Evolutionary conservation across 1,140 invertebrate genomes (phyloP), one percentile per base, ranked within the genome.

Genomic region (Lasioglossum baleicum): DNA sequence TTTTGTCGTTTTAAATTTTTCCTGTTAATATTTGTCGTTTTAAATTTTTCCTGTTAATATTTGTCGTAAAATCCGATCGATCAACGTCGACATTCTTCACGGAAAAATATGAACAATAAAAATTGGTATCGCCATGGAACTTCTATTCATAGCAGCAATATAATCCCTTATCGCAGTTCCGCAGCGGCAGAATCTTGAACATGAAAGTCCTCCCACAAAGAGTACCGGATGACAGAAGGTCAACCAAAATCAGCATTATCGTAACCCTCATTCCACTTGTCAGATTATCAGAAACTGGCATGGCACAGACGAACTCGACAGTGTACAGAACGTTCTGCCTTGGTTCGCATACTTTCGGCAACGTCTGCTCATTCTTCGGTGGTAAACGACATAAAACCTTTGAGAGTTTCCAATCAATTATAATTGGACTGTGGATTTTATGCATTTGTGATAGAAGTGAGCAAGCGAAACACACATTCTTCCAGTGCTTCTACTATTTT

Each of bases 171-270:
- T 86, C 86, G 26, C 48, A 63, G 26, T 63, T 69, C 44, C 17
- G 64, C 67, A 51, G 40, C 82, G 44, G 8, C 11, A 40, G 6
- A 75, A 73, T 84, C 87, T 88, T 88, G 87, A 86, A 86, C 68
- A 31, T 68, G 69, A 70, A 67, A 67, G 65, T 61, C 61, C 69
- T 13, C 56, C 8, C 60, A 26, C 31, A 69, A 58, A 68, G 77
- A 13, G 48, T 64, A 22, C 44, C 31, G 69, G 51, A 66, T 75
- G 60, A 69, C 80, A 80, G 83, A 82, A 88, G 86, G 72, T 53
- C 51, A 53, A 53, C 11, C 67, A 82, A 87, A 85, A 88, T 85
- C 83, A 82, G 81, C 72, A 72, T 86, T 88, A 88, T 88, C 86
- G 80, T 61, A 17, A 7, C 17, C 22, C 63, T 61, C 73, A 83